These are phyloP conservation scores for Acrobasis suavella DNA, from an alignment of 2,888 invertebrate genomes.

Conservation along the genomic window DNA sequence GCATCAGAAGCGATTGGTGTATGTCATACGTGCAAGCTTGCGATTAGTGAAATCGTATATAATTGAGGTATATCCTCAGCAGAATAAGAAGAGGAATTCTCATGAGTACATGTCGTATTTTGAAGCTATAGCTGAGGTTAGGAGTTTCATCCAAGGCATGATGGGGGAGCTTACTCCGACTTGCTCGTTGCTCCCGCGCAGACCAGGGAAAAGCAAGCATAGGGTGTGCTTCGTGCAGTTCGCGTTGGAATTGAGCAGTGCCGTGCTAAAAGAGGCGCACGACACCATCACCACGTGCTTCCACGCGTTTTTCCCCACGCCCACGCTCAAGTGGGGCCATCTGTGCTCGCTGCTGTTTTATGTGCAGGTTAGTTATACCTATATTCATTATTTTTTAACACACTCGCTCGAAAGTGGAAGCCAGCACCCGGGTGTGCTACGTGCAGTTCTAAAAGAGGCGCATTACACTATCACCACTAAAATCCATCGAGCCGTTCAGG, in stretches of 20 bases:
- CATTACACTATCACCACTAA: too few relatives aligned
- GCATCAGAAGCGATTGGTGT: slow-evolving; percentile 92
- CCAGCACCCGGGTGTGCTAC: too few relatives aligned
- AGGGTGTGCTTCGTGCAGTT: slow-evolving; percentile 70
- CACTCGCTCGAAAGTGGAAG: too few relatives aligned
- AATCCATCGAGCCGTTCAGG: too few relatives aligned
- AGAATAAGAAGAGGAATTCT: slow-evolving; percentile 66
- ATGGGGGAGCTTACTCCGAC: slow-evolving; percentile 86
- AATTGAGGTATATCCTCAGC: slow-evolving; percentile 95
- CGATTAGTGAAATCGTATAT: slow-evolving; percentile 92
- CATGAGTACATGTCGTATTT: slow-evolving; percentile 90
- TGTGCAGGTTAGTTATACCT: slow-evolving; percentile 82
- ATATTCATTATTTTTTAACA: too few relatives aligned
- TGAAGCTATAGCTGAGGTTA: slow-evolving; percentile 92
- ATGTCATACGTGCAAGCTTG: slow-evolving; percentile 92
- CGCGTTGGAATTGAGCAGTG: slow-evolving; percentile 84
- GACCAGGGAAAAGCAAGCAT: slow-evolving; percentile 67
- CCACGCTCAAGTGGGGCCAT: slow-evolving; percentile 95
- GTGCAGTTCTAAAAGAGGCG: too few relatives aligned
- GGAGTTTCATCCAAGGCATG: slow-evolving; percentile 90
- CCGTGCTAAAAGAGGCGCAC: slow-evolving; percentile 94
- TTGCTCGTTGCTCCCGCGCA: slow-evolving; percentile 60
- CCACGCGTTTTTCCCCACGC: slow-evolving; percentile 97
- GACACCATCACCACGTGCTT: slow-evolving; percentile 95
- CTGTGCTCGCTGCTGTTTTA: slow-evolving; percentile 91